Evolutionary conservation across 2,888 invertebrate genomes (phyloP).

Genomic region (Dendrolimus houi): DNA sequence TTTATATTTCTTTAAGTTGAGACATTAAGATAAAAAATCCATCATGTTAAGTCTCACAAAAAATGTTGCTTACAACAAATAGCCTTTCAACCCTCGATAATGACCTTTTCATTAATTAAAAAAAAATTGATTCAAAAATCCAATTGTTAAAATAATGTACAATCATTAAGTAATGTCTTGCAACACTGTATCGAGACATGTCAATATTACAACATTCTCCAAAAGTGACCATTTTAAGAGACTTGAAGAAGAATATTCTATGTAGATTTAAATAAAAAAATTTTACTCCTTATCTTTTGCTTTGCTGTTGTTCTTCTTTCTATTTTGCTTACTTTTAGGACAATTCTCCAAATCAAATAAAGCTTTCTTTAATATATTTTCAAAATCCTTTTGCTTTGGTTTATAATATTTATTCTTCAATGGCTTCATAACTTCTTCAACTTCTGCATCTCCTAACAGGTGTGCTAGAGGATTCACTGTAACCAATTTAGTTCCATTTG

Average conservation of each 20-base stretch:
- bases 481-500: constrained; percentile 47
- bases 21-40: no score
- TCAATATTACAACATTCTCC: neutral
- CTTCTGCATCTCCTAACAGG: constrained; percentile 30
- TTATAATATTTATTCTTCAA: constrained; percentile 37
- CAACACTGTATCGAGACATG: neutral
- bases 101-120: no score
- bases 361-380: constrained; percentile 39
- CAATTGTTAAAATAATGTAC: no score
- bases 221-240: no score
- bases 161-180: no score
- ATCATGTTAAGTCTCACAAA: no score
- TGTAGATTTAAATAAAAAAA: neutral
- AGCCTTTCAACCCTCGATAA: no score
- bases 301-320: neutral
- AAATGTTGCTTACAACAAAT: no score
- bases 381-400: constrained; percentile 31
- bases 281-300: constrained; percentile 3
- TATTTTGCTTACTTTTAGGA: constrained; percentile 5
- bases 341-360: constrained; percentile 26
- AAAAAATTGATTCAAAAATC: no score
- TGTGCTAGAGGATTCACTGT: constrained; percentile 56
- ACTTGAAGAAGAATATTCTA: neutral
- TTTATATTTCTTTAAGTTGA: no score
- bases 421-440: constrained; percentile 26